A percentile compares a stretch with the other conserved stretches of the same genome.
These are phyloP conservation scores for Melipona beecheii DNA, from an alignment of 2,888 invertebrate genomes.

Conservation along the genomic window DNA sequence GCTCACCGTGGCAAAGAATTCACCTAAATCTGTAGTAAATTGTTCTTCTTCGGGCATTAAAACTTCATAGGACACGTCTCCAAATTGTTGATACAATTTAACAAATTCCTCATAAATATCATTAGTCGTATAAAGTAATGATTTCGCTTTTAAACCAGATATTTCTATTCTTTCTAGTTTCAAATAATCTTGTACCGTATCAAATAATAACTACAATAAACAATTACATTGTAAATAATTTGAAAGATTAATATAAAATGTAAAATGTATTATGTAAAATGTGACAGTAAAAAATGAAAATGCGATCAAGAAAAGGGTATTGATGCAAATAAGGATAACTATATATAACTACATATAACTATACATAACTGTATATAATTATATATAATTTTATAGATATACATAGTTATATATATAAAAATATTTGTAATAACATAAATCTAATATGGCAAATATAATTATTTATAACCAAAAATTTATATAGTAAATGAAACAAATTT, in stretches of 20 bases:
- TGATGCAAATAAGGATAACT: no score
- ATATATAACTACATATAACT: no score
- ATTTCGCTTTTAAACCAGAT: slow-evolving; percentile 88
- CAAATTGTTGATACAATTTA: slow-evolving; percentile 77
- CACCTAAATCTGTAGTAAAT: slow-evolving; percentile 87
- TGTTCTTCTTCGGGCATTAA: slow-evolving; percentile 88
- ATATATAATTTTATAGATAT: no score
- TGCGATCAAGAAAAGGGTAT: background rate
- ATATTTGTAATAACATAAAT: no score
- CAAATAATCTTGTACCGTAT: slow-evolving; percentile 91
- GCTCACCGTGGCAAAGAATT: slow-evolving; percentile 47
- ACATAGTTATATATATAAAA: no score
- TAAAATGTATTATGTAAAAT: background rate
- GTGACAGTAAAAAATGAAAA: background rate
- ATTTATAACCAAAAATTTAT: no score
- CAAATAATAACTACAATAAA: slow-evolving; percentile 87
- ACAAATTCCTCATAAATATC: slow-evolving; percentile 81
- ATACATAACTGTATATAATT: no score
- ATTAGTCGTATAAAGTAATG: slow-evolving; percentile 85
- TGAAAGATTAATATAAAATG: background rate
- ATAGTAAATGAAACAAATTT: no score
- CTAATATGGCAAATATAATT: no score
- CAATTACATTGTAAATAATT: slow-evolving; percentile 5
- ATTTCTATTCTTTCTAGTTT: slow-evolving; percentile 95
- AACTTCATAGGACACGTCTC: slow-evolving; percentile 88